Base-by-base conservation (phyloP, 2,113 vertebrate species). In the Pluvialis apricaria region DNA sequence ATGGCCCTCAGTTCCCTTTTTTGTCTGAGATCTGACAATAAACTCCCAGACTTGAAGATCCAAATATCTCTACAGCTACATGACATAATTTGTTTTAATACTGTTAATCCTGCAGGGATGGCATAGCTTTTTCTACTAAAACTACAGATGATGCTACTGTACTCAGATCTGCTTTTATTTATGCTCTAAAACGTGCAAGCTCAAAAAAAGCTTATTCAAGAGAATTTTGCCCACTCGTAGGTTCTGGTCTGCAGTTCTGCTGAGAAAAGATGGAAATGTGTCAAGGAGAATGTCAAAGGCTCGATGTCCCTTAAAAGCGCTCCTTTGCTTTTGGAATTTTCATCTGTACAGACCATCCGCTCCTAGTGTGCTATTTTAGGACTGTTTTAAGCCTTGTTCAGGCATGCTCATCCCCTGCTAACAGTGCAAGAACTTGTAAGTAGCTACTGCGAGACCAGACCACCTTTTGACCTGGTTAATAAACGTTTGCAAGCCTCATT, bases 211-310 rank as follows among this genome's bases (percentile, higher is more conserved):
- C 78, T 72, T 73, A 52, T 29, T 51, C 16, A 42, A 69, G 26
- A 66, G 31, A 82, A 79, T 82, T 96, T 25, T 95, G 68, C 51
- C 84, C 8, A 36, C 49, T 20, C 5, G 25, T 90, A 66, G 66
- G 62, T 64, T 20, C 8, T 68, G 62, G 64, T 51, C 71, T 92
- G 71, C 76, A 83, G 58, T 60, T 91, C 65, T 76, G 60, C 62
- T 60, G 25, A 86, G 51, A 58, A 79, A 87, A 76, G 61, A 93
- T 5, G 65, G 81, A 94, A 82, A 36, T 86, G 57, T 65, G 91
- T 95, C 92, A 95, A 95, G 92, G 73, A 95, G 93, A 97, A 95
- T 51, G 57, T 88, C 52, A 97, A 82, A 97, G 86, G 52, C 87
- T 77, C 1, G 0, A 40, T 28, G 6, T 91, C 64, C 89, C 82